Evolutionary conservation across 2,113 vertebrate species (phyloP), one percentile per base, ranked within the genome.

Genomic region (Regulus satrapa): DNA sequence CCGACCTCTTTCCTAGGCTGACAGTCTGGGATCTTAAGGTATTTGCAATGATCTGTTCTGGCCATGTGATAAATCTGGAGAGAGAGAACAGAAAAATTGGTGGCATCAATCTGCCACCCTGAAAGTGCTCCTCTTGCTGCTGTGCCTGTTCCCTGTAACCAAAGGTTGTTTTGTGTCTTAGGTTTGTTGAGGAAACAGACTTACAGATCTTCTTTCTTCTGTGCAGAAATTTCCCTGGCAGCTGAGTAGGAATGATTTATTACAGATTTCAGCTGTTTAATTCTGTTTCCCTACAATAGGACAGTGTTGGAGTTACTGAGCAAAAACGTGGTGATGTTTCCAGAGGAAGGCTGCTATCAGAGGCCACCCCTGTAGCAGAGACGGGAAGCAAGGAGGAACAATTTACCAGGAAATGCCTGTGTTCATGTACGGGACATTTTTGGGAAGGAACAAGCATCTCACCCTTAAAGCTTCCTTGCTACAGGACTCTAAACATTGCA

Each of bases 381-480:
- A n/a, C 74, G 89, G 78, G 62, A 91, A 91, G 69, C 49, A 88
- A 88, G 77, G 84, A 91, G 73, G 66, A 87, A 34, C 66, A 77
- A 74, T 76, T 89, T 88, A 62, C 51, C 75, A 94, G 94, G 92
- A 94, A 93, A 88, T 94, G 71, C 93, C 87, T 89, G 38, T 66
- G 32, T 67, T 85, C 10, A 0, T 79, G 31, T 69, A 40, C 81
- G 93, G 25, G 48, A 51, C 0, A 12, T 71, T 85, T 89, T 85
- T 49, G 66, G 74, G 74, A 90, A 88, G 46, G 34, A 94, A 89
- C 71, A 94, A 24, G 38, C 69, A 38, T 82, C 52, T 95, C 10
- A 8, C 38, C 40, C 71, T 68, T 82, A 62, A 85, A 91, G 11
- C 48, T 58, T 89, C 24, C 74, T 81, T 2, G 0, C 16, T 38